phyloP scores from a whole-genome alignment of 2,888 invertebrate species.

The Glaucopsyche alexis region DNA sequence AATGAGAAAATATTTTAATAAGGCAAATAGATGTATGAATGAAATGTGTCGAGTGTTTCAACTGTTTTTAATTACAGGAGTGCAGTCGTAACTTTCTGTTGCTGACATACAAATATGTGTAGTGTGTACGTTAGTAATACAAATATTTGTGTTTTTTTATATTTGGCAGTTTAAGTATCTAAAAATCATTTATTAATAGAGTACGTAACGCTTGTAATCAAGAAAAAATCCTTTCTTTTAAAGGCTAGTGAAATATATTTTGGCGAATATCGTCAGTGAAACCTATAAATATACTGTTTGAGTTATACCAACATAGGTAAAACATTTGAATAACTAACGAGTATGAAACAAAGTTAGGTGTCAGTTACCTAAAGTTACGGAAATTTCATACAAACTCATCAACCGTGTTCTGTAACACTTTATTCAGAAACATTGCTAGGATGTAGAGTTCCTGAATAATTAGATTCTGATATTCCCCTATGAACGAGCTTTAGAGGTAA shows the following conservation, averaged over 20 bases:
- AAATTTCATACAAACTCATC: constrained; percentile 16
- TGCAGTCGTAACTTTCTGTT: background rate
- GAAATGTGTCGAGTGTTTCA: constrained; percentile 12
- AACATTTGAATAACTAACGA: constrained; percentile 18
- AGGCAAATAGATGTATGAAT: constrained; percentile 24
- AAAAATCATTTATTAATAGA: no score
- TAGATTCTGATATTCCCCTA: background rate
- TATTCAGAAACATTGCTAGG: background rate
- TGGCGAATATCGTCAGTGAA: no score
- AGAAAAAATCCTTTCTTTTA: no score
- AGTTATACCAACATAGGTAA: background rate
- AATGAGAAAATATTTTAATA: constrained; percentile 23
- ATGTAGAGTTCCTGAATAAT: constrained; percentile 5
- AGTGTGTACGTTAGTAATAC: background rate
- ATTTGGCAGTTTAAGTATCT: no score
- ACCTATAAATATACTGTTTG: background rate
- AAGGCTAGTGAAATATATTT: no score
- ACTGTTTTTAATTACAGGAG: background rate
- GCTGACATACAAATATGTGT: background rate
- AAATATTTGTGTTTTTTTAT: no score
- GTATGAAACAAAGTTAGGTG: constrained; percentile 11
- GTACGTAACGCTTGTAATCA: no score
- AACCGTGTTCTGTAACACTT: background rate
- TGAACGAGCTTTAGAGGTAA: no score
- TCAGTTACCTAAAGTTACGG: constrained; percentile 6